Conservation (phyloP, 2,113 vertebrate genomes). For the Hemiprocne comata region DNA sequence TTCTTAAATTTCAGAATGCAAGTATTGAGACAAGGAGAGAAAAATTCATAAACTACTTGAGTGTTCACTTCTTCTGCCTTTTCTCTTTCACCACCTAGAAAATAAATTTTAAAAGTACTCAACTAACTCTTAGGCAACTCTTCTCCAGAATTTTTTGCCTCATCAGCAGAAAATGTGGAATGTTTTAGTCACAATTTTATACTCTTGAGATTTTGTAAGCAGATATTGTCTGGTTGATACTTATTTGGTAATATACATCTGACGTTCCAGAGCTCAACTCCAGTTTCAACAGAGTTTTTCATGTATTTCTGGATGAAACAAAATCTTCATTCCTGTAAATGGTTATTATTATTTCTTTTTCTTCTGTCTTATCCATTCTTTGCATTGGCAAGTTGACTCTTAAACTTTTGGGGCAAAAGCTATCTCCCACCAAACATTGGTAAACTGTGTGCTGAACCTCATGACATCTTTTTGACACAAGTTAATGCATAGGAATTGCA, state of each 20-base stretch:
- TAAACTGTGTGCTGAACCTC: neutral
- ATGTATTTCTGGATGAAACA: neutral
- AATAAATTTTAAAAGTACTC: neutral
- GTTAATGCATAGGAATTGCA: neutral
- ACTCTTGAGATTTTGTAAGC: neutral
- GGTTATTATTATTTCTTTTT: neutral
- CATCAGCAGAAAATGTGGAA: neutral
- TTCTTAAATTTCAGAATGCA: neutral
- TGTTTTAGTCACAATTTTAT: neutral
- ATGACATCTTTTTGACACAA: neutral
- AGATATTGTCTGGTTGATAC: neutral
- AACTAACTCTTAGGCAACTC: neutral
- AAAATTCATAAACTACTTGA: neutral
- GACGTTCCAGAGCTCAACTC: neutral
- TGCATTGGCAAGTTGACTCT: rapidly evolving
- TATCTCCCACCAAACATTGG: neutral
- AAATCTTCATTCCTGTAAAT: neutral
- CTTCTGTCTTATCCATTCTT: neutral
- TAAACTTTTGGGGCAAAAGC: neutral
- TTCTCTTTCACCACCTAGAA: neutral
- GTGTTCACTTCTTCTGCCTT: neutral
- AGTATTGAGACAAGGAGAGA: neutral
- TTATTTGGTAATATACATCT: neutral
- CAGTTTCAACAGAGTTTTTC: neutral
- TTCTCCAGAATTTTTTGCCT: neutral